Evolutionary conservation across 2,113 vertebrate species (phyloP).

Genomic region (Orcinus orca): DNA sequence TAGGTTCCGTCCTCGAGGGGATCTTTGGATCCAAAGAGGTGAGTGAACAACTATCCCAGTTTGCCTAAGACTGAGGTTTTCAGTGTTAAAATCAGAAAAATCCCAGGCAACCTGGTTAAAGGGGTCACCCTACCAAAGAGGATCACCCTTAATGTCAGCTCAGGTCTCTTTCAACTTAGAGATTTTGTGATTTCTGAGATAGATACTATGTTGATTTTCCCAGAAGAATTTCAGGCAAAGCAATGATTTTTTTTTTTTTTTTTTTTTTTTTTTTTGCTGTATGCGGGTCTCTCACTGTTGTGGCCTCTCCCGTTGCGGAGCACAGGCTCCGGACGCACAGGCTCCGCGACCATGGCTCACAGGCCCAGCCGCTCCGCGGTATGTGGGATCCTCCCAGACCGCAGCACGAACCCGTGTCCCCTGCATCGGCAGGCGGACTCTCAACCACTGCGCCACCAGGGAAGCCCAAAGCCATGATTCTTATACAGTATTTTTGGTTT

Average conservation of each 20-base stretch:
- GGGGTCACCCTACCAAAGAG: neutral
- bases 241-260: neutral
- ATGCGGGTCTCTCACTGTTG: too few species aligned
- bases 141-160: neutral
- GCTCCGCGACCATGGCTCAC: too few species aligned
- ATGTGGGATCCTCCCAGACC: too few species aligned
- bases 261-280: too few species aligned
- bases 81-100: slow-evolving; percentile 5
- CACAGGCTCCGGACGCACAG: too few species aligned
- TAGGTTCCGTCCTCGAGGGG: neutral
- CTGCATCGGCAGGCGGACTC: too few species aligned
- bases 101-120: neutral
- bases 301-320: too few species aligned
- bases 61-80: slow-evolving; percentile 1
- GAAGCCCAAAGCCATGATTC: neutral
- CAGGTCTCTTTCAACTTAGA: neutral
- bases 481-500: neutral
- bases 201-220: neutral
- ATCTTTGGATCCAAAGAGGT: neutral
- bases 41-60: neutral
- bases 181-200: neutral
- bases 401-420: too few species aligned
- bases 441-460: too few species aligned
- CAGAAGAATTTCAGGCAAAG: slow-evolving; percentile 7
- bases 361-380: too few species aligned